Evolutionary conservation across 2,888 invertebrate species (phyloP).

Genomic region (Ochropleura leucogaster): DNA sequence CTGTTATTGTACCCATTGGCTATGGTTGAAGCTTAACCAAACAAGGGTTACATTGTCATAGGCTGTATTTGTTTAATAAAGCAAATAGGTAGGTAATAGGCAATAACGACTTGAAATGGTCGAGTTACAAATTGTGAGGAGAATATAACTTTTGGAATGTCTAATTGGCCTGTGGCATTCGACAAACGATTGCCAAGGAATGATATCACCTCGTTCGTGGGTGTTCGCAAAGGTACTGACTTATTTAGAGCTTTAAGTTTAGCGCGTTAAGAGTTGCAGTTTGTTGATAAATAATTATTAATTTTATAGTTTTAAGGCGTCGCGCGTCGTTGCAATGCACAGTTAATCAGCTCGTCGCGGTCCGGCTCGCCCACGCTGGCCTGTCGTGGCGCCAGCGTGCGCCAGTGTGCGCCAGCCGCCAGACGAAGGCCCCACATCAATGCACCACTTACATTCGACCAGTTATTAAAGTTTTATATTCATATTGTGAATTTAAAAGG

Average conservation of each 20-base stretch:
- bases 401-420: constrained; percentile 63
- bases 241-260: constrained; percentile 53
- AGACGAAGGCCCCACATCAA: constrained; percentile 71
- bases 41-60: neutral
- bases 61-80: constrained; percentile 2
- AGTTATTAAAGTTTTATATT: constrained; percentile 70
- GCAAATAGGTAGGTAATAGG: constrained; percentile 22
- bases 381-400: constrained; percentile 68
- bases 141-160: constrained; percentile 48
- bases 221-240: constrained; percentile 55
- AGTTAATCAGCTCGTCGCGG: constrained; percentile 81
- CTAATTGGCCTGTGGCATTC: constrained; percentile 47
- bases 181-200: constrained; percentile 47
- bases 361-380: constrained; percentile 83
- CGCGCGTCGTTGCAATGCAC: constrained; percentile 75
- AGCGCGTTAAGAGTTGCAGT: constrained; percentile 51
- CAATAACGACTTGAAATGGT: constrained; percentile 24
- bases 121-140: constrained; percentile 15
- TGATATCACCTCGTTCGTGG: constrained; percentile 58
- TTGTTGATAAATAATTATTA: constrained; percentile 72
- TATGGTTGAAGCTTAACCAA: constrained; percentile 1
- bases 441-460: constrained; percentile 72
- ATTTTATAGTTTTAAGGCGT: constrained; percentile 73
- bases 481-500: constrained; percentile 65
- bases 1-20: neutral